Evolutionary conservation across 2,797 vertebrate genomes (phyloP).

Genomic region (Acanthopagrus latus): DNA sequence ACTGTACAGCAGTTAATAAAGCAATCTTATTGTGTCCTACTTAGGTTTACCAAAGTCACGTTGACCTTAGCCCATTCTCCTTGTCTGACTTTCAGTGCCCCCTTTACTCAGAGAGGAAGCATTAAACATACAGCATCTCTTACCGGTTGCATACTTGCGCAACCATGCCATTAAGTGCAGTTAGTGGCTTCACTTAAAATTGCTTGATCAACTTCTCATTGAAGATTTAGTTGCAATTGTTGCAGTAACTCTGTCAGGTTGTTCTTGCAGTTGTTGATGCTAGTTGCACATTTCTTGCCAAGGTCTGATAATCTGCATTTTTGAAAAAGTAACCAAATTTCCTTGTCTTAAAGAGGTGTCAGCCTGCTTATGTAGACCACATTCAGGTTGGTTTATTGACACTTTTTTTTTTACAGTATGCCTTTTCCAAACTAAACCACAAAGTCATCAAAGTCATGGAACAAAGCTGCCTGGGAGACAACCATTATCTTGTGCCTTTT

Average conservation of each 20-base stretch:
- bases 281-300: neutral
- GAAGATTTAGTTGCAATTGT: neutral
- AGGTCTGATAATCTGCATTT: neutral
- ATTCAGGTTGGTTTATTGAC: neutral
- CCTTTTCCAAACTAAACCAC: neutral
- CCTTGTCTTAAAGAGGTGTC: neutral
- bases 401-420: neutral
- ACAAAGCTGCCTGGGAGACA: conserved; percentile 8
- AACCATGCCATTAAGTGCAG: neutral
- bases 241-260: neutral
- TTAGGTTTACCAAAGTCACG: neutral
- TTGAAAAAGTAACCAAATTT: neutral
- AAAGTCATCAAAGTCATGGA: conserved; percentile 18
- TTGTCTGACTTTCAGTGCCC: neutral
- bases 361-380: neutral
- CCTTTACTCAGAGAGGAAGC: neutral
- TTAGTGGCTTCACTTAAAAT: neutral
- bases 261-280: neutral
- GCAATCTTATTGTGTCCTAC: neutral
- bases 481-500: conserved; percentile 8
- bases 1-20: neutral
- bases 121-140: neutral
- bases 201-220: neutral
- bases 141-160: neutral
- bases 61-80: neutral